Conservation (phyloP, 2,797 vertebrate species). For the Agapornis canus region DNA sequence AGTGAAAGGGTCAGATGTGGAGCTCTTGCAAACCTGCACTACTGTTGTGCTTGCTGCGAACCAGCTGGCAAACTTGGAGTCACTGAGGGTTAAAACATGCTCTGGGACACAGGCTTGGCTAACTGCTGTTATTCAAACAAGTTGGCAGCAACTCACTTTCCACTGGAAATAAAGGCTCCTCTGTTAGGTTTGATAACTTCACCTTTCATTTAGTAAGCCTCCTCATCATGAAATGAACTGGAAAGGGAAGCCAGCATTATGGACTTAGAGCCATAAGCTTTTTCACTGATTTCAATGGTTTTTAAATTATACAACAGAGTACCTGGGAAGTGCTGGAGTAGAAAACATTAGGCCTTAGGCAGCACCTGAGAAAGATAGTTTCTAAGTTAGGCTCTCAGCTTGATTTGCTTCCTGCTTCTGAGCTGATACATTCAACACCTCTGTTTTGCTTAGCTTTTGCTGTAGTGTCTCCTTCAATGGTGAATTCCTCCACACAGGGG, state of each 20-base stretch:
- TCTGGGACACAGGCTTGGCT: neutral
- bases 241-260: neutral
- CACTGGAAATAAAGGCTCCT: neutral
- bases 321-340: neutral
- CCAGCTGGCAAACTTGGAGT: accelerated
- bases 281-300: neutral
- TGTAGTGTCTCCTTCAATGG: neutral
- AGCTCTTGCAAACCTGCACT: neutral
- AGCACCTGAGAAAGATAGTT: neutral
- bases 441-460: neutral
- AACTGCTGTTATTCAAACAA: neutral
- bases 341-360: neutral
- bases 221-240: neutral
- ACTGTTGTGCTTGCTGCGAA: accelerated
- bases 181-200: neutral
- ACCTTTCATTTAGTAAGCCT: neutral
- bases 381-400: neutral
- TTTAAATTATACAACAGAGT: neutral
- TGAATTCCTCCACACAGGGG: neutral
- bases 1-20: accelerated
- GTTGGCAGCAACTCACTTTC: neutral
- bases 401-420: neutral
- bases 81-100: neutral
- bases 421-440: neutral
- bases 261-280: neutral